Conservation (phyloP, 2,797 vertebrate species). For the Hylomyscus alleni region DNA sequence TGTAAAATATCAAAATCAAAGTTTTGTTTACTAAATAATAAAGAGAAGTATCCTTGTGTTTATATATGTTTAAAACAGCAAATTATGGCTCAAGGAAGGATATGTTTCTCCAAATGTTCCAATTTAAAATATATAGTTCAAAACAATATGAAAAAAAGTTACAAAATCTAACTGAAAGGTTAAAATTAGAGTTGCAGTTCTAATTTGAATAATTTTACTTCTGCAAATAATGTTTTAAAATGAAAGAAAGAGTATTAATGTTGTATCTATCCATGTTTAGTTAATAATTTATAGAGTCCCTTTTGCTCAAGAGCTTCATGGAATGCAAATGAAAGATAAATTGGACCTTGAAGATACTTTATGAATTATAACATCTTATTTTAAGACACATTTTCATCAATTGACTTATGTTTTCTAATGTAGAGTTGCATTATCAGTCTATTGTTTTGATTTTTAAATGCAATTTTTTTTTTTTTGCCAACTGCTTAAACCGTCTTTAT, state of each 20-base stretch:
- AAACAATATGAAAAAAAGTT: background rate
- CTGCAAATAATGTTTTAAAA: background rate
- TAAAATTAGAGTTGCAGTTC: background rate
- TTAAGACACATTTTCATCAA: background rate
- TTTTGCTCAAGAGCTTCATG: background rate
- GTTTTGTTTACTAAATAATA: background rate
- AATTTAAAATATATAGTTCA: background rate
- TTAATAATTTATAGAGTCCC: slow-evolving; percentile 9
- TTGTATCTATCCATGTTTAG: background rate
- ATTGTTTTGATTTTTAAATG: background rate
- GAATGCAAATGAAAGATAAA: background rate
- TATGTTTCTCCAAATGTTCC: background rate
- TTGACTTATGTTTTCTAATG: background rate
- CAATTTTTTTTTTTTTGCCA: background rate
- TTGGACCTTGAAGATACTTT: background rate
- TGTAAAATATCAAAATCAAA: background rate
- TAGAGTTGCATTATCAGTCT: background rate
- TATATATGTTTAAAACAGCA: background rate
- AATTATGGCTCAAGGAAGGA: background rate
- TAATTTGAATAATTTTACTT: background rate
- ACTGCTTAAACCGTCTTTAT: background rate
- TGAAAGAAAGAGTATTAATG: background rate
- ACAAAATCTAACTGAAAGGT: background rate
- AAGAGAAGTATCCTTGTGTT: background rate
- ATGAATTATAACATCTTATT: background rate